Percentiles rank a stretch among this genome's conserved stretches.
Evolutionary conservation across 2,888 invertebrate species (phyloP).

Genomic region (Campoplex nolae): DNA sequence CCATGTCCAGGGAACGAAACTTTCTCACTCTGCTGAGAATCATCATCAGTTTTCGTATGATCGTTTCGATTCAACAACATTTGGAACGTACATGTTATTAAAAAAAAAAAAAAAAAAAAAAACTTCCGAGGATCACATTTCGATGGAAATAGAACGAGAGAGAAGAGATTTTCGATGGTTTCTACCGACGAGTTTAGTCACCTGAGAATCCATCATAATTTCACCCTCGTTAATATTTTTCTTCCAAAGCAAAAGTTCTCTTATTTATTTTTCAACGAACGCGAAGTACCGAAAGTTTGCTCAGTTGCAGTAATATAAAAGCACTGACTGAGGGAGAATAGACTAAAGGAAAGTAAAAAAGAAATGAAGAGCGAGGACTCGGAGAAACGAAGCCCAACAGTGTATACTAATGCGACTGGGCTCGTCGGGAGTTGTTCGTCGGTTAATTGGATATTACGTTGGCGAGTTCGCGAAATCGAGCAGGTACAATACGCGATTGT

Average conservation of each 20-base stretch:
- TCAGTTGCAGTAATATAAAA: constrained; percentile 35
- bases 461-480: constrained; percentile 60
- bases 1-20: constrained; percentile 64
- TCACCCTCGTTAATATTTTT: background rate
- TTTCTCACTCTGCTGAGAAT: constrained; percentile 62
- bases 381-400: constrained; percentile 74
- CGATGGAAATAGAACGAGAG: background rate
- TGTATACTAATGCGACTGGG: constrained; percentile 75
- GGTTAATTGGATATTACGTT: constrained; percentile 77
- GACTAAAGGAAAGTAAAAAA: background rate
- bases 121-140: background rate
- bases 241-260: background rate
- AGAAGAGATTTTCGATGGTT: background rate
- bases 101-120: too few species aligned
- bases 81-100: background rate
- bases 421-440: constrained; percentile 54
- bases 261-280: background rate
- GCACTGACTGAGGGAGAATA: constrained; percentile 17
- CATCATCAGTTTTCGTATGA: constrained; percentile 46
- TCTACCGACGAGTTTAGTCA: background rate
- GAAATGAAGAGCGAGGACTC: constrained; percentile 28
- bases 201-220: background rate
- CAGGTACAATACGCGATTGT: constrained; percentile 33
- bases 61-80: background rate
- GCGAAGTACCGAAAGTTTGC: constrained; percentile 41